A percentile compares a stretch with the other conserved stretches of the same genome.
phyloP scores from a whole-genome alignment of 2,113 vertebrate genomes.

The Philantomba maxwellii region DNA sequence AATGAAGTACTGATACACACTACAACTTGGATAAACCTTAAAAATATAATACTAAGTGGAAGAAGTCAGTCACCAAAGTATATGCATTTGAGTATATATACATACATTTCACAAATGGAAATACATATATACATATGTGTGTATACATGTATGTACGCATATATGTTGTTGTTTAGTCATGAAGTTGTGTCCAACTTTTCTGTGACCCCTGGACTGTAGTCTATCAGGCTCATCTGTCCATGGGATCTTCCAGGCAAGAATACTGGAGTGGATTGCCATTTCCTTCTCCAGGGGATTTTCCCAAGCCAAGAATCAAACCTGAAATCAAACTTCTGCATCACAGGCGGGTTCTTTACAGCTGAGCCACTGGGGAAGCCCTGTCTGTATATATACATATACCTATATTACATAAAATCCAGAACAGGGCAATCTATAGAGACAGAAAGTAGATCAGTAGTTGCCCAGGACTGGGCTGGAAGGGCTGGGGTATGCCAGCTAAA shows the following conservation, averaged over 20 bases:
- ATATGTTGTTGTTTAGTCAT: neutral
- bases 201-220: neutral
- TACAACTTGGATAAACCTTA: neutral
- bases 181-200: neutral
- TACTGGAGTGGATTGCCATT: neutral
- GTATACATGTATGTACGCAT: neutral
- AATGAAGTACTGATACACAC: fast-evolving
- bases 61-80: neutral
- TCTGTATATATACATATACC: neutral
- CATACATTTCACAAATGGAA: neutral
- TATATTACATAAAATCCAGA: neutral
- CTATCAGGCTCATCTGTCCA: neutral
- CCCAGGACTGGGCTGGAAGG: neutral
- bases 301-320: neutral
- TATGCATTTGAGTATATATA: neutral
- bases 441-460: neutral
- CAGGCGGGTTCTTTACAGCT: neutral
- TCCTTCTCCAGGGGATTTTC: neutral
- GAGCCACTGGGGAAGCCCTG: neutral
- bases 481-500: neutral
- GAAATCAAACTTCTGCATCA: neutral
- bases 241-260: neutral
- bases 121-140: neutral
- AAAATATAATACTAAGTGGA: neutral
- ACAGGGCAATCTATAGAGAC: neutral